Evolutionary conservation across 2,797 vertebrate genomes (phyloP), one percentile per base, ranked within the genome.

Genomic region (Schizopygopsis malacanthus): DNA sequence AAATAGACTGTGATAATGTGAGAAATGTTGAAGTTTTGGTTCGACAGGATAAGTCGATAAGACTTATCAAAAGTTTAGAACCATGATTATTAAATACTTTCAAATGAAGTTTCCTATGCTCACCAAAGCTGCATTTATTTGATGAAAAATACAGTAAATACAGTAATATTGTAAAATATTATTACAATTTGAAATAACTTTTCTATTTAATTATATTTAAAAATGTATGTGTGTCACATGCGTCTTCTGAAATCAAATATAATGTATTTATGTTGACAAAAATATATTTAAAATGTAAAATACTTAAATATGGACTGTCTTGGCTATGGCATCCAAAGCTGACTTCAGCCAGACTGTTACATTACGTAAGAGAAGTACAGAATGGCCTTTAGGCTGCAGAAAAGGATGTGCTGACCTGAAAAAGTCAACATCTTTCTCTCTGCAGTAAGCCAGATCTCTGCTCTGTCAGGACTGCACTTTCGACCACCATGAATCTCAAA

Each of bases 331-430:
- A 79, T 80, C 81, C 45, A 61, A 28, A 22, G 50, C 59, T 61
- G 77, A 86, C 59, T 87, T 87, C 43, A 83, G 81, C 86, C 63
- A 78, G 65, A 16, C 54, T 41, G 83, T 95, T 94, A 90, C 77
- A 79, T 93, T 94, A 94, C 81, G 7, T 88, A 89, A 90, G 84
- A 81, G 61, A 73, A 88, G 82, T 47, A 85, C 85, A 79, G 45
- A 82, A 83, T 86, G 88, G n/a, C 80, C 79, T 56, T 71, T 37
- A 52, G 69, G 88, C 81, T 92, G 88, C 88, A 89, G 91, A 88
- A 82, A 84, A 84, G 83, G 89, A 79, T 87, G 89, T 89, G 83
- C 59, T 91, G 89, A 93, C 92, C 94, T 93, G 89, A 94, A 94
- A 94, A 92, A 90, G 92, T 93, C 92, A 91, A 79, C 13, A 87